phyloP scores from a whole-genome alignment of 2,888 invertebrate species.

The Neria commutata region DNA sequence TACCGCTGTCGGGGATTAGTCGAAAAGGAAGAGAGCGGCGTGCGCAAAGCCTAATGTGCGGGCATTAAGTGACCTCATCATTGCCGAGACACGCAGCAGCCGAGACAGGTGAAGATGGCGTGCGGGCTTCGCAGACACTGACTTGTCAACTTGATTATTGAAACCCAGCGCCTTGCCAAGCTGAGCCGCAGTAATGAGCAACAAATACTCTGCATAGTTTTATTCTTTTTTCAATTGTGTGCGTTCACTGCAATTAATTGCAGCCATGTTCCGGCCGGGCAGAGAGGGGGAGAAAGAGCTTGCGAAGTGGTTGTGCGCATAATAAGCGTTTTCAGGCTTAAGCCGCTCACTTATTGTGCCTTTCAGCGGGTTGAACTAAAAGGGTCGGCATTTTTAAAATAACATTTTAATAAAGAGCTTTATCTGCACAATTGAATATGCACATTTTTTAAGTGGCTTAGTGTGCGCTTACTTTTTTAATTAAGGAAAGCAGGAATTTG shows the following conservation, averaged over 20 bases:
- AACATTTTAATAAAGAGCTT: no score
- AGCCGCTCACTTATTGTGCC: no score
- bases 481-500: no score
- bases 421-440: no score
- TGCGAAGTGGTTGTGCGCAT: not conserved
- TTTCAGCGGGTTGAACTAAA: no score
- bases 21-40: not conserved
- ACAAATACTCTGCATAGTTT: not conserved
- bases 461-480: not conserved
- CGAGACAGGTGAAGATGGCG: slow-evolving; percentile 38
- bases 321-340: no score
- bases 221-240: not conserved
- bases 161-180: not conserved
- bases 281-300: no score
- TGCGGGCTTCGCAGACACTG: not conserved
- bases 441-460: not conserved
- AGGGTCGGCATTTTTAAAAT: no score
- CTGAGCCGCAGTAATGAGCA: not conserved
- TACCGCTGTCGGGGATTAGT: slow-evolving; percentile 1
- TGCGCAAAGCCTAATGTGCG: slow-evolving; percentile 16
- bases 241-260: no score
- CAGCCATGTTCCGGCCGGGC: no score
- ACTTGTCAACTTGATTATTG: not conserved
- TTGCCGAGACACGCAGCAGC: slow-evolving; percentile 43
- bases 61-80: slow-evolving; percentile 54